phyloP scores from a whole-genome alignment of 2,113 vertebrate species.

The Cricetomys ansorgei region DNA sequence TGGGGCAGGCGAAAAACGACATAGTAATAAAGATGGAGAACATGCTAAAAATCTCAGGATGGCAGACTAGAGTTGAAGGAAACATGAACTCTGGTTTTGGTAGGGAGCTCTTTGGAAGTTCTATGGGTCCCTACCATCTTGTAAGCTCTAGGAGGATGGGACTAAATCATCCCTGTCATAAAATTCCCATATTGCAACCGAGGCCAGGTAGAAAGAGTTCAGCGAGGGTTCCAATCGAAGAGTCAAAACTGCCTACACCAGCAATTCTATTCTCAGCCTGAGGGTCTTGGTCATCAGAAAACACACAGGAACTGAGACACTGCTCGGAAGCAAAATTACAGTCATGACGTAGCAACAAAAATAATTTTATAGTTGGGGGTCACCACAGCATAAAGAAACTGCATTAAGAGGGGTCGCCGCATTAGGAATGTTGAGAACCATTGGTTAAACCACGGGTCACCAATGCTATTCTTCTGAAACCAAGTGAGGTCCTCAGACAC shows the following conservation, averaged over 20 bases:
- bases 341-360: no score
- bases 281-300: no score
- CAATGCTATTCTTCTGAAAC: not conserved
- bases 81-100: not conserved
- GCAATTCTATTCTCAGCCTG: no score
- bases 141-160: not conserved
- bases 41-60: no score
- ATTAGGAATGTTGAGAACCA: no score
- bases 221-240: not conserved
- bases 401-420: no score
- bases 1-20: no score
- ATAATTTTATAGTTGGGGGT: no score
- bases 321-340: no score
- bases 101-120: not conserved
- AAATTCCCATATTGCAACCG: no score
- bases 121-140: accelerated
- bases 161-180: accelerated
- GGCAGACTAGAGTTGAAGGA: not conserved
- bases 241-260: not conserved
- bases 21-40: not conserved
- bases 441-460: not conserved
- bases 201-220: not conserved
- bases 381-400: no score
- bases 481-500: not conserved
- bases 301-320: no score